These are phyloP conservation scores for Semaprochilodus insignis DNA, from an alignment of 2,797 vertebrate species.

Conservation along the genomic window DNA sequence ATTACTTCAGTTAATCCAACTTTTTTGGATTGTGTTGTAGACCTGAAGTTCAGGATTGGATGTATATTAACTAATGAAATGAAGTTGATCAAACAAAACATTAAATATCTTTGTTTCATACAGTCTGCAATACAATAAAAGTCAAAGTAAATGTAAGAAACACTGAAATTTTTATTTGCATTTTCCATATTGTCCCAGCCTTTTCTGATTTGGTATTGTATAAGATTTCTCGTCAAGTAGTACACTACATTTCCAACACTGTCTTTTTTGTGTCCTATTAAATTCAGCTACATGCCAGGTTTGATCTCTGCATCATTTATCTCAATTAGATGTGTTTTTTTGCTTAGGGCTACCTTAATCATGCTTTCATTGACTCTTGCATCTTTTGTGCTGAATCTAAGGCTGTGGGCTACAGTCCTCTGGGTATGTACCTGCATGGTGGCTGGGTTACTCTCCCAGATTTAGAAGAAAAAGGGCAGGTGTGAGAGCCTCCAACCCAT, in stretches of 20 bases:
- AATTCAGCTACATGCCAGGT: not conserved
- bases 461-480: conserved; percentile 30
- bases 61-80: no score
- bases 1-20: no score
- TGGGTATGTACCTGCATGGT: conserved; percentile 18
- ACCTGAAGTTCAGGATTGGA: no score
- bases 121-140: no score
- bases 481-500: conserved; percentile 6
- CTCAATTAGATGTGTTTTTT: conserved; percentile 32
- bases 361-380: conserved; percentile 5
- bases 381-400: conserved; percentile 22
- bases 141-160: no score
- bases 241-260: not conserved
- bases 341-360: conserved; percentile 1
- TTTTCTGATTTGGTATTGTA: no score
- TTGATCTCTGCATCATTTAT: conserved; percentile 29
- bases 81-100: no score
- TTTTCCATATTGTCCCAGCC: no score
- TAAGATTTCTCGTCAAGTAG: not conserved
- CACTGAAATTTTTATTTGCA: no score
- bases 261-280: conserved; percentile 10
- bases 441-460: conserved; percentile 21
- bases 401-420: conserved; percentile 24
- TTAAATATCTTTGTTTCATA: no score
- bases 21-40: no score